Percentiles rank a stretch among this genome's conserved stretches.
Conservation (phyloP, 2,888 invertebrate genomes). For the Tipula lateralis region DNA sequence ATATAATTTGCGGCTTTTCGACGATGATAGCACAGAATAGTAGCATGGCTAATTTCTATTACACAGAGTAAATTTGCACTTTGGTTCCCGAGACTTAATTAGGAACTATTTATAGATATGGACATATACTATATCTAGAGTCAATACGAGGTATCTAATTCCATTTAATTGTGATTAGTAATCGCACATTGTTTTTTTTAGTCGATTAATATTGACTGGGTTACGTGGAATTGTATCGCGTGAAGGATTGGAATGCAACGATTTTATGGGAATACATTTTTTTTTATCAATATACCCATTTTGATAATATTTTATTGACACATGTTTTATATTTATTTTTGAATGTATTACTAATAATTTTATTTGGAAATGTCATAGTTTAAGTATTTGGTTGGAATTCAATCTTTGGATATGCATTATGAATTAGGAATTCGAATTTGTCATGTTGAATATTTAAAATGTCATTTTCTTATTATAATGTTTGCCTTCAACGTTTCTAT, state of each 20-base stretch:
- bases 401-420: not conserved
- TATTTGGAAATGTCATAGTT: not conserved
- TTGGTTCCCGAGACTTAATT: not conserved
- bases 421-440: not conserved
- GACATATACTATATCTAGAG: not conserved
- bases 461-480: too few species aligned
- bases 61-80: not conserved
- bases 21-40: not conserved
- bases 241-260: not conserved
- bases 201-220: not conserved
- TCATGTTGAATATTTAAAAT: too few species aligned
- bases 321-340: not conserved
- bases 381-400: not conserved
- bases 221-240: conserved; percentile 11
- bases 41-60: not conserved
- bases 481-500: not conserved
- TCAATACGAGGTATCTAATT: not conserved
- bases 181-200: not conserved
- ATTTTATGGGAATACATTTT: not conserved
- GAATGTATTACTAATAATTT: not conserved
- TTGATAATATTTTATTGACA: not conserved
- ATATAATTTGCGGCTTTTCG: not conserved
- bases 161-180: not conserved
- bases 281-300: not conserved
- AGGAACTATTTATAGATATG: not conserved